Evolutionary conservation across 2,113 vertebrate genomes (phyloP).

Genomic region (Dromas ardeola): DNA sequence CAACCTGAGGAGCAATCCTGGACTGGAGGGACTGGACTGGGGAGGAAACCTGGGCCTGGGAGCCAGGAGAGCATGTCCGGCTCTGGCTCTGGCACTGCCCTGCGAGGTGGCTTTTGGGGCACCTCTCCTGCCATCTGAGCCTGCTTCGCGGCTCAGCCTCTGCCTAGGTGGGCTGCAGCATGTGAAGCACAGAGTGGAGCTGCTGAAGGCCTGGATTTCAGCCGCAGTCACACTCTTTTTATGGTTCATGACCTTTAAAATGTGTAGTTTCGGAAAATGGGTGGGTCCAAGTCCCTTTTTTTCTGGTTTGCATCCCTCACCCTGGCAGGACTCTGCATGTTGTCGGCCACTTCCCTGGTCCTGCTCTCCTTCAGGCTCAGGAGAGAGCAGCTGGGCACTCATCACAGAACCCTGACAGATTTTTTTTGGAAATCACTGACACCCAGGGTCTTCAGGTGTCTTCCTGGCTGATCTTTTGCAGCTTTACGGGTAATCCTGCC

Average conservation of each 20-base stretch:
- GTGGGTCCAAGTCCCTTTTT: neutral
- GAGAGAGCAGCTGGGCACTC: neutral
- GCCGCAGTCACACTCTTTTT: neutral
- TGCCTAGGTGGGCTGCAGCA: neutral
- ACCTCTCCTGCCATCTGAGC: rapidly evolving
- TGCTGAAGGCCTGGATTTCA: neutral
- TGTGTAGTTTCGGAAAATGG: neutral
- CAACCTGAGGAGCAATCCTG: neutral
- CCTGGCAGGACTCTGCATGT: neutral
- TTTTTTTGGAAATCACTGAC: neutral
- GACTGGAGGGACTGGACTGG: neutral
- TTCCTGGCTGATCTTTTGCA: neutral
- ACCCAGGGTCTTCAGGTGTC: neutral
- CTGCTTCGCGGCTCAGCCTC: neutral
- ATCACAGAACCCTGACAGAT: neutral
- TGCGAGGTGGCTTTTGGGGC: neutral
- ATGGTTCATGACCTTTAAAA: neutral
- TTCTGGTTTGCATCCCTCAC: neutral
- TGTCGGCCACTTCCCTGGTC: neutral
- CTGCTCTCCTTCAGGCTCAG: neutral
- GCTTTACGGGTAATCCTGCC: neutral
- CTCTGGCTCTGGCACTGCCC: neutral
- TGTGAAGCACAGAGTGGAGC: neutral
- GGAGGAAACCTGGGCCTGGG: neutral
- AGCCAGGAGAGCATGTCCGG: neutral